Evolutionary conservation across 1,140 invertebrate genomes (phyloP), one percentile per base, ranked within the genome.

Genomic region (Meloidogyne hapla): DNA sequence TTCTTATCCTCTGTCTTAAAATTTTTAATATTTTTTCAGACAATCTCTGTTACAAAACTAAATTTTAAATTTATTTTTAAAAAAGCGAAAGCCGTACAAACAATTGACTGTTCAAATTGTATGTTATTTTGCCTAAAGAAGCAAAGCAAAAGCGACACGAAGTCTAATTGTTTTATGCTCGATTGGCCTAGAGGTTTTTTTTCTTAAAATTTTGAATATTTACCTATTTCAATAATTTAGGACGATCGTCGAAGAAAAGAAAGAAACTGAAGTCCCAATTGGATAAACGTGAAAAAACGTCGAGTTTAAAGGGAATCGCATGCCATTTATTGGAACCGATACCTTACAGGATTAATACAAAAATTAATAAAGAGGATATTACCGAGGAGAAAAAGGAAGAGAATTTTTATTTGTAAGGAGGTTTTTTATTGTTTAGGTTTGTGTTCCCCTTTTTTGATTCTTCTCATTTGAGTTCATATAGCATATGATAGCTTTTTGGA

Each of bases 211-310:
- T 42, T 21, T n/a, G 18, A 67, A 6, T 21, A 28, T 63, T 73
- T 68, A 12, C 1, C 1, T 56, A 40, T 21, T 74, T 62, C n/a
- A 23, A 28, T 66, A 74, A 62, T 86, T 71, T 68, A 87, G 85
- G 78, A 77, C 83, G 86, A 81, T 86, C 86, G 85, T 87, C 86
- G 42, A 82, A 80, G 72, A 85, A 86, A 81, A 81, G 85, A 76
- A 87, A 87, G 81, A 86, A 86, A 85, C 85, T 86, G 85, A 86
- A 86, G 86, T 56, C 40, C 25, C 33, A 40, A 69, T 63, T 40
- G 8, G 26, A 18, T n/a, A 42, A 33, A 64, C 56, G 18, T 56
- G 48, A 18, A 15, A 73, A 33, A 25, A 64, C 61, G 71, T 21
- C 10, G 15, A 13, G 64, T 74, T 45, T 9, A 38, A 38, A 12